Conservation (phyloP, 2,888 invertebrate genomes). For the Caenorhabditis angaria region DNA sequence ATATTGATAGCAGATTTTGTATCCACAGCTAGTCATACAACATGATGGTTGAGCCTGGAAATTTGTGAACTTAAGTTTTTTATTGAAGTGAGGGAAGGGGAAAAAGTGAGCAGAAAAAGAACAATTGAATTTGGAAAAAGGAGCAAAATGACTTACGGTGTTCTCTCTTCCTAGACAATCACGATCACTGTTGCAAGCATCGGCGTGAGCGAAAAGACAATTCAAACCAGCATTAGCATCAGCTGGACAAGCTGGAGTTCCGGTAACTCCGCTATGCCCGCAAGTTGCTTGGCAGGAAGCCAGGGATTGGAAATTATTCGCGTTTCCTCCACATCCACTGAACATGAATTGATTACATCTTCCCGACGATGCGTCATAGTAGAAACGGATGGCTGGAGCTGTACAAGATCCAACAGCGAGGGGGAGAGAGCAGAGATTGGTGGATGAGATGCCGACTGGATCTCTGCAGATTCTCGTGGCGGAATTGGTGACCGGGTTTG, state of each 20-base stretch:
- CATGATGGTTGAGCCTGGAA: constrained; percentile 65
- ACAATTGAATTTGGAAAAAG: not conserved
- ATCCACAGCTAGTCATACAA: constrained; percentile 71
- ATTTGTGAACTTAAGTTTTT: not conserved
- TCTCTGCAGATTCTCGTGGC: constrained; percentile 69
- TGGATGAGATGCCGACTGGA: constrained; percentile 65
- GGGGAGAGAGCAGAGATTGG: constrained; percentile 66
- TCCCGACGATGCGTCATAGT: constrained; percentile 67
- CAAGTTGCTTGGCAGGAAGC: constrained; percentile 68
- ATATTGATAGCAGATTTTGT: constrained; percentile 71
- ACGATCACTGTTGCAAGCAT: constrained; percentile 66
- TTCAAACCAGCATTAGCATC: constrained; percentile 68
- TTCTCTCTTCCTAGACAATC: constrained; percentile 64
- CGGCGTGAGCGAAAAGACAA: constrained; percentile 68
- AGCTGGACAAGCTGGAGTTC: constrained; percentile 67
- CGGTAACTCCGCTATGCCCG: constrained; percentile 61
- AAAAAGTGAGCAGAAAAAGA: no score
- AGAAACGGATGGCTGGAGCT: constrained; percentile 61
- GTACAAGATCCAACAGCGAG: constrained; percentile 65
- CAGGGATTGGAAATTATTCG: constrained; percentile 70
- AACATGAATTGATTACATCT: constrained; percentile 60
- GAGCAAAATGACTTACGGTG: constrained; percentile 30
- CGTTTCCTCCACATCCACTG: constrained; percentile 66
- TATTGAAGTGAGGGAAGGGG: not conserved
- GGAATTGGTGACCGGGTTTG: constrained; percentile 68